Evolutionary conservation across 2,888 invertebrate genomes (phyloP).

Genomic region (Himalopsyche japonica): DNA sequence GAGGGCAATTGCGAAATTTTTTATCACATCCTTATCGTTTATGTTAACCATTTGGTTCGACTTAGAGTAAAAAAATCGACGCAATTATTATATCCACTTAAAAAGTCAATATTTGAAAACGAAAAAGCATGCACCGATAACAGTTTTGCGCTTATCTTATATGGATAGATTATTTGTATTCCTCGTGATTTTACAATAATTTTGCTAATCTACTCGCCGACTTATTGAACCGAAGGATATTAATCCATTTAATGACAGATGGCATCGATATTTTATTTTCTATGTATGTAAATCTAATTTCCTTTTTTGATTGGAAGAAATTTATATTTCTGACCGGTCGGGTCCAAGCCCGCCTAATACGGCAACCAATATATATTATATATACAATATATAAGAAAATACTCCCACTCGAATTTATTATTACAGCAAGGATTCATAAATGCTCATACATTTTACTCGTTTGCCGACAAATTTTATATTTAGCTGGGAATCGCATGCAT

Average conservation of each 20-base stretch:
- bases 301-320: neutral
- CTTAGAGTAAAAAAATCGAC: too few relatives aligned
- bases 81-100: too few relatives aligned
- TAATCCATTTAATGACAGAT: neutral
- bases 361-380: neutral
- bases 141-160: too few relatives aligned
- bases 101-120: too few relatives aligned
- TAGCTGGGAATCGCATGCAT: neutral
- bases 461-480: neutral
- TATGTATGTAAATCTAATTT: neutral
- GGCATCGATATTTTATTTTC: neutral
- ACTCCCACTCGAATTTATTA: neutral
- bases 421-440: neutral
- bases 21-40: too few relatives aligned
- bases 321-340: neutral
- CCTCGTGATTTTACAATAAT: too few relatives aligned
- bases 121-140: too few relatives aligned
- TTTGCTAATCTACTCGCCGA: too few relatives aligned
- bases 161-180: too few relatives aligned
- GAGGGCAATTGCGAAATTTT: too few relatives aligned
- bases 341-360: neutral
- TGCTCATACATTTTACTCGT: neutral
- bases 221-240: too few relatives aligned
- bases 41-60: too few relatives aligned
- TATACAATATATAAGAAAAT: neutral